Conservation (phyloP, 2,113 vertebrate species). For the Pedetes capensis region DNA sequence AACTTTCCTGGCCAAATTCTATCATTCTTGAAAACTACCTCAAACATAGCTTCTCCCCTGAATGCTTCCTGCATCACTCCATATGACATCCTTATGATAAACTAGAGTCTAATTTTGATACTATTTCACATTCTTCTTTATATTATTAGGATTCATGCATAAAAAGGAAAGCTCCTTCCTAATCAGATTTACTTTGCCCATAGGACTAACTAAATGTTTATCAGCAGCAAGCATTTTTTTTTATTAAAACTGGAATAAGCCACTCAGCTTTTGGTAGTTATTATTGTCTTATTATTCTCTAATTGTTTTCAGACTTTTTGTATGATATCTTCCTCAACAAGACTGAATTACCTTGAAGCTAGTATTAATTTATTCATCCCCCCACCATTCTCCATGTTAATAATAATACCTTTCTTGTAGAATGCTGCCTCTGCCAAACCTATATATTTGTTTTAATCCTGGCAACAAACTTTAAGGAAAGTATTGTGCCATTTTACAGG, state of each 20-base stretch:
- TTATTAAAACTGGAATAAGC: background rate
- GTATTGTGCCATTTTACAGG: constrained; percentile 24
- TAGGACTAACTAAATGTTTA: constrained; percentile 20
- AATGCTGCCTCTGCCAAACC: background rate
- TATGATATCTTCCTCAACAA: background rate
- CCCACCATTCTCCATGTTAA: background rate
- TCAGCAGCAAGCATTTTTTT: background rate
- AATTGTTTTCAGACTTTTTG: constrained; percentile 20
- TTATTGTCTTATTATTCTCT: constrained; percentile 39
- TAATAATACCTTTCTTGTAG: constrained; percentile 21
- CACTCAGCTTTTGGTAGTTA: constrained; percentile 32
- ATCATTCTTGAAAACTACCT: constrained; percentile 9
- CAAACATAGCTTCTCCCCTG: background rate
- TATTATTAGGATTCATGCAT: background rate
- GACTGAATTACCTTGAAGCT: constrained; percentile 10
- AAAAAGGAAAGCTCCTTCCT: background rate
- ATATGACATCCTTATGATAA: background rate
- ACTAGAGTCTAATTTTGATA: background rate
- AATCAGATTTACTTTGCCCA: background rate
- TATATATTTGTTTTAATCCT: constrained; percentile 4
- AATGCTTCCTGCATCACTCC: background rate
- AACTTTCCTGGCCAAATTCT: background rate
- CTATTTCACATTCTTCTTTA: constrained; percentile 37
- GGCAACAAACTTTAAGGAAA: constrained; percentile 27
- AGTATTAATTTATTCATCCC: background rate